Evolutionary conservation across 2,888 invertebrate species (phyloP).

Genomic region (Drosophila subsilvestris): DNA sequence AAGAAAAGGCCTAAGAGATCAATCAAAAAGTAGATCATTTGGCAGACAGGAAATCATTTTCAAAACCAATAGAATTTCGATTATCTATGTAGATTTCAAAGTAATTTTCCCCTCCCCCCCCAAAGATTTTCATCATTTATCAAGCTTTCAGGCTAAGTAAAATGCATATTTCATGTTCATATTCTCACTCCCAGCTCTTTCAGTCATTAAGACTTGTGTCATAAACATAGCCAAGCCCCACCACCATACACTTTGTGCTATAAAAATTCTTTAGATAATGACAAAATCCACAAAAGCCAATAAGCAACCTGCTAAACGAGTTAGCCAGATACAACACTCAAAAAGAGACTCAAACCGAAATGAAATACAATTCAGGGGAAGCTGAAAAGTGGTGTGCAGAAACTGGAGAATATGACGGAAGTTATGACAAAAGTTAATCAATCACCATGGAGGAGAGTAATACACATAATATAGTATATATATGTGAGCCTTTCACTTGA

Average conservation of each 20-base stretch:
- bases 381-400: conserved; percentile 32
- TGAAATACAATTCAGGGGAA: conserved; percentile 9
- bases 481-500: conserved; percentile 31
- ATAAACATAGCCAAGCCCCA: conserved; percentile 45
- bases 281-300: conserved; percentile 61
- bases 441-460: conserved; percentile 18
- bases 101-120: no score
- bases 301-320: conserved; percentile 65
- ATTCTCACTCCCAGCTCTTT: neutral
- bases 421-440: conserved; percentile 38
- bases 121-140: neutral
- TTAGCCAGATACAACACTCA: conserved; percentile 21
- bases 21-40: neutral
- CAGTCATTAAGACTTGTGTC: conserved; percentile 43
- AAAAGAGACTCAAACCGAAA: neutral
- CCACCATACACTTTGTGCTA: conserved; percentile 59
- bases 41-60: neutral
- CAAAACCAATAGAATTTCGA: neutral
- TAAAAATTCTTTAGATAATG: conserved; percentile 66
- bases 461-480: conserved; percentile 15
- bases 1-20: conserved; percentile 4
- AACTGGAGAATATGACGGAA: conserved; percentile 36
- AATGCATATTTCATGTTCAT: neutral
- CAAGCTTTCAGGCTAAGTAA: neutral
- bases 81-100: neutral